Evolutionary conservation across 2,888 invertebrate genomes (phyloP), one percentile per base, ranked within the genome.

Genomic region (Drosophila mettleri): DNA sequence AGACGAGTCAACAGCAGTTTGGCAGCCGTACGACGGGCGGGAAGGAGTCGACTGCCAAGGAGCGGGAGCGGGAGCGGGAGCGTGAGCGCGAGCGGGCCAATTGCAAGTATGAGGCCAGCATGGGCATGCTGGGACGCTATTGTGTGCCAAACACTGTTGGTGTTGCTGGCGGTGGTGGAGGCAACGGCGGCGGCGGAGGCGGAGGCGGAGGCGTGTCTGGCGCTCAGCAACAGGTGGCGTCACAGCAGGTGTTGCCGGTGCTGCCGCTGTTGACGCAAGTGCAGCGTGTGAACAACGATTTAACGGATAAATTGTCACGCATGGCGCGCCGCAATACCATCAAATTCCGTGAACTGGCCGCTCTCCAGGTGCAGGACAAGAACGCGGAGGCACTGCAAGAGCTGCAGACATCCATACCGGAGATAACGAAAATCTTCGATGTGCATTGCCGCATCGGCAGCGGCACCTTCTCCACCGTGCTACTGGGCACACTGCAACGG

Each of bases 391-490:
- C 92, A 3, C 70, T 92, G 52, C 67, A 73, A 14, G 90, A 92
- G 22, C 75, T 92, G 45, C 90, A 89, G 62, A 75, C 77, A 1
- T 90, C 88, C 62, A 92, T 96, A 64, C 96, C 96, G 27, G 93
- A 94, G 74, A 90, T 96, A 65, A 93, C 93, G 53, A 93, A 94
- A 74, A 93, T 94, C 78, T 96, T 96, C 87, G 93, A 94, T 73
- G 93, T 96, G 33, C 94, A 95, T 89, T 94, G 93, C 18, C 95
- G 96, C 89, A 95, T 96, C 78, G 96, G 96, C 0, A 95, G 95
- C 93, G 97, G 97, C 27, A 97, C 97, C 1, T 98, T 98, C 90
- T 97, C 97, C 90, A 95, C 95, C 0, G 98, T 98, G n/a, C 97
- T 96, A 85, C 92, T 97, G 80, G 97, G 96, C 2, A 95, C 95